Evolutionary conservation across 2,113 vertebrate species (phyloP).

Genomic region (Lycaon pictus): DNA sequence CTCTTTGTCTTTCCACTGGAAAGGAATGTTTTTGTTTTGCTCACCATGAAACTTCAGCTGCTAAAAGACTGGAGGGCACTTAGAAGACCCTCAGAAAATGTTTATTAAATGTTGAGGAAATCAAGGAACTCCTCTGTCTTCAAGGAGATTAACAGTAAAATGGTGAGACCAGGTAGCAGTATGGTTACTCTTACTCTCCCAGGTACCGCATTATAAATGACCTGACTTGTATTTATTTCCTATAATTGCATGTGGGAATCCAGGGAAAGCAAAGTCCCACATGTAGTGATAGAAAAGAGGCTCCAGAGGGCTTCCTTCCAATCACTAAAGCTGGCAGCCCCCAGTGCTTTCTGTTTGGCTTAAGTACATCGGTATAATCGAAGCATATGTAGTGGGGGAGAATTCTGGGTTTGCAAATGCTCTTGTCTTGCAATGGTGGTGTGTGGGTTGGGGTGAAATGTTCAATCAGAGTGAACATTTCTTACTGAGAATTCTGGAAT

Average conservation of each 20-base stretch:
- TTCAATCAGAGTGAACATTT: conserved; percentile 4
- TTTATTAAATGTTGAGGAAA: conserved; percentile 8
- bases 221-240: conserved; percentile 69
- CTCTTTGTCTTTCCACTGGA: not conserved
- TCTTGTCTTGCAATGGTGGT: not conserved
- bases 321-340: not conserved
- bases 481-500: conserved; percentile 53
- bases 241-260: conserved; percentile 67
- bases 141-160: not conserved
- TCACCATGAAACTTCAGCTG: not conserved
- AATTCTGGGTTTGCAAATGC: not conserved
- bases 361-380: not conserved
- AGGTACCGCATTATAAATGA: conserved; percentile 42
- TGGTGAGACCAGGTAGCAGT: not conserved
- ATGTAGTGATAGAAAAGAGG: not conserved
- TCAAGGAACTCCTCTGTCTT: not conserved
- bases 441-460: not conserved
- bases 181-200: not conserved
- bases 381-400: not conserved
- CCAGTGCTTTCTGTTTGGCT: not conserved
- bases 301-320: conserved; percentile 53
- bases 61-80: not conserved
- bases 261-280: conserved; percentile 57
- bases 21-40: not conserved
- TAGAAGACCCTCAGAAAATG: not conserved